Percentiles rank a stretch among this genome's conserved stretches.
These are phyloP conservation scores for Denticeps clupeoides DNA, from an alignment of 2,797 vertebrate species.

Conservation along the genomic window DNA sequence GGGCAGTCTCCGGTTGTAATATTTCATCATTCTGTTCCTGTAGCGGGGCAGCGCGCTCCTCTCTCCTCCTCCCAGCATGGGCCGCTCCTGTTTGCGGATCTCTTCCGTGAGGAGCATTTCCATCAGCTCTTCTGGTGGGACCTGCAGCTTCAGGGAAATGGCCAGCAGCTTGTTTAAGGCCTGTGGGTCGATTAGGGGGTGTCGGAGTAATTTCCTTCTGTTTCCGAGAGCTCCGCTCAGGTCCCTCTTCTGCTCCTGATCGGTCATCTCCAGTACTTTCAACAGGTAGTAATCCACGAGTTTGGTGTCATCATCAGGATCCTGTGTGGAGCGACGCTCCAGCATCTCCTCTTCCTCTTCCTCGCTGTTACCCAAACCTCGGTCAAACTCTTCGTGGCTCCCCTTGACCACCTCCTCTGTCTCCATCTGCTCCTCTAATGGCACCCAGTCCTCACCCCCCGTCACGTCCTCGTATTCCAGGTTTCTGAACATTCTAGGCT, in stretches of 20 bases:
- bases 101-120: slow-evolving; percentile 86
- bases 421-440: slow-evolving; percentile 85
- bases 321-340: slow-evolving; percentile 65
- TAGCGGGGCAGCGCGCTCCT: slow-evolving; percentile 56
- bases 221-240: slow-evolving; percentile 60
- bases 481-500: slow-evolving; percentile 70
- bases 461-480: slow-evolving; percentile 86
- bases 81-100: slow-evolving; percentile 70
- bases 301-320: slow-evolving; percentile 76
- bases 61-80: slow-evolving; percentile 29
- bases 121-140: slow-evolving; percentile 90
- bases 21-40: slow-evolving; percentile 62
- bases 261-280: slow-evolving; percentile 73
- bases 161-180: slow-evolving; percentile 82
- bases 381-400: slow-evolving; percentile 77
- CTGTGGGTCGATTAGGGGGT: slow-evolving; percentile 72
- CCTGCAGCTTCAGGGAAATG: slow-evolving; percentile 88
- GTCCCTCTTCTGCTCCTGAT: slow-evolving; percentile 58
- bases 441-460: slow-evolving; percentile 92
- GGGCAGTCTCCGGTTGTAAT: slow-evolving; percentile 65
- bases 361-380: slow-evolving; percentile 53
- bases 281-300: slow-evolving; percentile 78
- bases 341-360: slow-evolving; percentile 52
- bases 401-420: slow-evolving; percentile 83
- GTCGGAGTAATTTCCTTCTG: slow-evolving; percentile 46